These are phyloP conservation scores for Ameiurus melas DNA, from an alignment of 2,113 vertebrate genomes.

Conservation along the genomic window DNA sequence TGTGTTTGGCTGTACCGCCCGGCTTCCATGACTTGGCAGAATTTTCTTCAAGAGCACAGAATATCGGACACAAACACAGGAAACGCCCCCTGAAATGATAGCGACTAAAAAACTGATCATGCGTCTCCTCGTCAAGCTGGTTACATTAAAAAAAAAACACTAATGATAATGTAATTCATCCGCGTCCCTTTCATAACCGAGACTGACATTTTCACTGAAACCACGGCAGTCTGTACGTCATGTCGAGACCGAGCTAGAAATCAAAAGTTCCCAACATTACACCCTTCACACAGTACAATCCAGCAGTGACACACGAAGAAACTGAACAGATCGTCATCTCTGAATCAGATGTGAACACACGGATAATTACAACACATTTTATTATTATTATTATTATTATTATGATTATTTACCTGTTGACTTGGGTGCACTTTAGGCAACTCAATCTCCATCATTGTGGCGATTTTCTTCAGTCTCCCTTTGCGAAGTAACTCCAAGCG, in stretches of 20 bases:
- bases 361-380: neutral
- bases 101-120: neutral
- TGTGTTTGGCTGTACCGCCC: constrained; percentile 10
- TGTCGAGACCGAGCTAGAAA: neutral
- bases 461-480: constrained; percentile 36
- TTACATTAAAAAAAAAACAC: neutral
- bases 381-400: constrained; percentile 18
- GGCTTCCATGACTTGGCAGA: constrained; percentile 59
- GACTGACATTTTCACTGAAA: neutral
- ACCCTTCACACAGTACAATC: neutral
- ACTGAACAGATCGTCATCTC: neutral
- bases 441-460: constrained; percentile 74
- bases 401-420: constrained; percentile 73
- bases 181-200: neutral
- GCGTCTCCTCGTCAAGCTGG: neutral
- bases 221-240: neutral
- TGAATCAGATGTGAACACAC: neutral
- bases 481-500: constrained; percentile 40
- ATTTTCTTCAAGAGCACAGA: constrained; percentile 35
- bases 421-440: constrained; percentile 64
- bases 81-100: constrained; percentile 49
- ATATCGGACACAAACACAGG: constrained; percentile 36
- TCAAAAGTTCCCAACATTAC: neutral
- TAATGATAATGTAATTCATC: neutral
- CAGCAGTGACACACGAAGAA: neutral